These are phyloP conservation scores for Zeugodacus cucurbitae DNA, from an alignment of 1,140 invertebrate species.

Conservation along the genomic window DNA sequence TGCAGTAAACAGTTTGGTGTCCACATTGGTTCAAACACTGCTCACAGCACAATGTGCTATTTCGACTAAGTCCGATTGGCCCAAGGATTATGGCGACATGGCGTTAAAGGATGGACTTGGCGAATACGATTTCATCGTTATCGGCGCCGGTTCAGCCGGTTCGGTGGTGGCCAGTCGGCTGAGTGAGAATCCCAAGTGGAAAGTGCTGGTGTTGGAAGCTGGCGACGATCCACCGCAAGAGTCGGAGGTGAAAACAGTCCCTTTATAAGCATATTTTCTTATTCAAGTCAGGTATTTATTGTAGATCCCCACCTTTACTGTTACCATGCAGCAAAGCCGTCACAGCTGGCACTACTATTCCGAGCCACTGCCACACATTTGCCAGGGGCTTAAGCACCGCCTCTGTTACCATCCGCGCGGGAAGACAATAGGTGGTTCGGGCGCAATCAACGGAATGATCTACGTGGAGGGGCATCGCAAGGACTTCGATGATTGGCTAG, in stretches of 20 bases:
- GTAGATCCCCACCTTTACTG: slow-evolving; percentile 69
- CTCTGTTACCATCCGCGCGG: slow-evolving; percentile 76
- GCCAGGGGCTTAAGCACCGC: slow-evolving; percentile 67
- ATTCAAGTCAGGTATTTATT: slow-evolving; percentile 20
- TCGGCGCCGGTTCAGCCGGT: slow-evolving; percentile 77
- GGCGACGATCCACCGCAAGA: slow-evolving; percentile 70
- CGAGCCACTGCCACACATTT: slow-evolving; percentile 70
- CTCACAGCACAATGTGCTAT: slow-evolving; percentile 68
- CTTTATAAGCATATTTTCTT: background rate
- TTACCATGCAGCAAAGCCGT: slow-evolving; percentile 67
- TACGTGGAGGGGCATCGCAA: slow-evolving; percentile 55
- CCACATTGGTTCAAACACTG: slow-evolving; percentile 66
- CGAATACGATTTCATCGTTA: slow-evolving; percentile 64
- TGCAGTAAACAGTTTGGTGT: background rate
- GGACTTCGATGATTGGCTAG: slow-evolving; percentile 72
- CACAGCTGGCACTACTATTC: slow-evolving; percentile 78
- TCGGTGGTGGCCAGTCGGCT: slow-evolving; percentile 71
- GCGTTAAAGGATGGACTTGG: slow-evolving; percentile 62
- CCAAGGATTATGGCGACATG: slow-evolving; percentile 67
- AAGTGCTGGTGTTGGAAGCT: slow-evolving; percentile 73
- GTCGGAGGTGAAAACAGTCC: slow-evolving; percentile 63
- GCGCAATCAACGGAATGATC: slow-evolving; percentile 82
- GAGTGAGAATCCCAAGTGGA: slow-evolving; percentile 68
- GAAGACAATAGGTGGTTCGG: slow-evolving; percentile 80
- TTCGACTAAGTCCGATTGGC: slow-evolving; percentile 67